These are phyloP conservation scores for Margaritifera margaritifera DNA, from an alignment of 2,888 invertebrate species.

Conservation along the genomic window DNA sequence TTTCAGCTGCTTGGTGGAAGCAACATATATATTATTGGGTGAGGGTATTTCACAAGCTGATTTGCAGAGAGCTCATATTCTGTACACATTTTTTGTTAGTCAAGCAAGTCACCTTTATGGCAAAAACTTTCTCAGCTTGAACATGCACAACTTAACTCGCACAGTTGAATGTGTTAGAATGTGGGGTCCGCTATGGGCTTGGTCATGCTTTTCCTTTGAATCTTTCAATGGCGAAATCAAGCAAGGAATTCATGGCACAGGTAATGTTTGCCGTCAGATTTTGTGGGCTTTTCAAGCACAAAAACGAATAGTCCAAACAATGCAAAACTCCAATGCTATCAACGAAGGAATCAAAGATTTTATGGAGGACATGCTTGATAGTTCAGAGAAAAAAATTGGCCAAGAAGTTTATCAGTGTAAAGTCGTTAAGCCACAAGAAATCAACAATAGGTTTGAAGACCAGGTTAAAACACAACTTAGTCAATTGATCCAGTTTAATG, in stretches of 20 bases:
- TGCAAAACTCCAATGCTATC: neutral
- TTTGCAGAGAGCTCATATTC: slow-evolving; percentile 11
- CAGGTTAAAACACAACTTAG: neutral
- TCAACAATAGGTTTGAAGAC: neutral
- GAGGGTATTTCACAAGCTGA: slow-evolving; percentile 19
- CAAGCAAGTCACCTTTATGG: slow-evolving; percentile 12
- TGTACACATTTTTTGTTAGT: slow-evolving; percentile 20
- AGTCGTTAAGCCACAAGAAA: slow-evolving; percentile 1
- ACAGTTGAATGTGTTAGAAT: slow-evolving; percentile 15
- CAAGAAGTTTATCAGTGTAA: slow-evolving; percentile 7
- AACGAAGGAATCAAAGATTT: neutral
- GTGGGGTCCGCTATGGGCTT: slow-evolving; percentile 33
- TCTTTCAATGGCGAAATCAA: slow-evolving; percentile 32
- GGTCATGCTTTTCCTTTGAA: slow-evolving; percentile 31
- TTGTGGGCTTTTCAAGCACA: slow-evolving; percentile 30
- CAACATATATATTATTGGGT: no score
- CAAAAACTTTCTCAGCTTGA: slow-evolving; percentile 15
- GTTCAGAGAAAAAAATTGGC: no score
- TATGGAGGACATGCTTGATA: slow-evolving; percentile 4
- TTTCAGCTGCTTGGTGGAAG: no score
- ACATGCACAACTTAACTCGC: slow-evolving; percentile 29
- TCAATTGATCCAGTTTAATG: slow-evolving; percentile 1
- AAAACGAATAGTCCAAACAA: slow-evolving; percentile 8
- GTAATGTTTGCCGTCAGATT: slow-evolving; percentile 26
- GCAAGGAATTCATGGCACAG: no score